Base-by-base conservation (phyloP, 2,113 vertebrate species). In the Nothobranchius kuhntae region DNA sequence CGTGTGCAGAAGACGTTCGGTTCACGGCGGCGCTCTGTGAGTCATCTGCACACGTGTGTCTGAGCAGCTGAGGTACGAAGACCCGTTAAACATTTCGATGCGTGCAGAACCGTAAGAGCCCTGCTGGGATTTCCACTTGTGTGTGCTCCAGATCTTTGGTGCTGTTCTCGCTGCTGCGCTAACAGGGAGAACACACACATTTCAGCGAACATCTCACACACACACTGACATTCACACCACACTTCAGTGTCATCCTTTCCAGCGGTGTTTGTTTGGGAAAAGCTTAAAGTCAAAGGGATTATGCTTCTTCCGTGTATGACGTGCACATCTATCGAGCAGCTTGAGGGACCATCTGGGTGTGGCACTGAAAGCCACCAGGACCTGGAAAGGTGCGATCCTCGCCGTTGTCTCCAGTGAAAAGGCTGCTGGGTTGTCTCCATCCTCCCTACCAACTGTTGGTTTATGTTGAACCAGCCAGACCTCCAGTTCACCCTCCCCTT, bases 331-430 rank as follows among this genome's bases (percentile, higher is more conserved):
- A 26, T 4, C 44, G 61, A 58, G 14, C 52, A 66, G 60, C 69
- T 65, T 75, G 73, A 55, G 60, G 62, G 58, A 42, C 50, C 69
- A 9, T 75, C 21, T 77, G 78, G 71, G 73, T 53, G 75, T 71
- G 71, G 62, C 17, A 62, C 2, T 65, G 48, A 60, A 30, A 73
- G 51, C 68, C 52, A 14, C 17, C 36, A 59, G 74, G 69, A 71
- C 13, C 71, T 62, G 54, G n/a, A 71, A 38, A 53, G 61, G 63
- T 50, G 61, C 83, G 75, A 86, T 85, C 79, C 75, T 52, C 70
- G 48, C 71, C 61, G 74, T 88, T 86, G 85, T 87, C 80, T 69
- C 36, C 61, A 40, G 12, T 78, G 55, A 71, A 76, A 75, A 53
- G 15, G 50, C 67, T 73, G 62, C 73, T 80, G 75, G 51, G 64